Evolutionary conservation across 2,888 invertebrate genomes (phyloP), one percentile per base, ranked within the genome.

Genomic region (Chesias legatella): DNA sequence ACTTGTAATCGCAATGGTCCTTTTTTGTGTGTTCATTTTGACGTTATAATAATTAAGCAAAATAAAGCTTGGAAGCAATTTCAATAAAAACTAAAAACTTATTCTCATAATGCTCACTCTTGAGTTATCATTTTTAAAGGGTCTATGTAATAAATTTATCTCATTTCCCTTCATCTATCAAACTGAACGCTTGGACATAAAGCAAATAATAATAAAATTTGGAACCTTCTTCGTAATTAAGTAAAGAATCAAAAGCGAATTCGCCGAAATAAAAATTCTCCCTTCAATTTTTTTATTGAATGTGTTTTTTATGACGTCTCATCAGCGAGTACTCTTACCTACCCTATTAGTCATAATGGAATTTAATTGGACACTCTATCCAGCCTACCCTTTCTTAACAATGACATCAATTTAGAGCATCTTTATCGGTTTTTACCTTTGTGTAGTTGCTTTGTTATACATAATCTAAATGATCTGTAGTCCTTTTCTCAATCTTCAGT

Each of bases 291-390:
- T 47, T 51, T 43, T 48, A 41, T 41, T 52, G 38, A 47, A 49
- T 48, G 43, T 45, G 47, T 48, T 48, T 53, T 50, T 58, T 46
- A 36, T 52, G 38, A 43, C 27, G 43, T 36, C 46, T 48, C 49
- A 47, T 51, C 42, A 52, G 25, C 28, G 44, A 48, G 53, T 50
- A 47, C 45, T 50, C 44, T 54, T 43, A 25, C 41, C 29, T 17
- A 41, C 43, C 45, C 43, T 53, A 50, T 53, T 60, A 55, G 43
- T 55, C 43, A 38, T 58, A 62, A 59, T 58, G 55, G 57, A 58
- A 52, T 60, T 50, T 60, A 63, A 61, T 66, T 66, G 59, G 57
- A 63, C 52, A 48, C 53, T 57, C 50, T 48, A 28, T 33, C 34
- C 13, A 3, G 13, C 13, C 13, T 30, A 63, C 56, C 67, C 58